Evolutionary conservation across 2,888 invertebrate species (phyloP), one percentile per base, ranked within the genome.

Genomic region (Gisinianus flammeolus): DNA sequence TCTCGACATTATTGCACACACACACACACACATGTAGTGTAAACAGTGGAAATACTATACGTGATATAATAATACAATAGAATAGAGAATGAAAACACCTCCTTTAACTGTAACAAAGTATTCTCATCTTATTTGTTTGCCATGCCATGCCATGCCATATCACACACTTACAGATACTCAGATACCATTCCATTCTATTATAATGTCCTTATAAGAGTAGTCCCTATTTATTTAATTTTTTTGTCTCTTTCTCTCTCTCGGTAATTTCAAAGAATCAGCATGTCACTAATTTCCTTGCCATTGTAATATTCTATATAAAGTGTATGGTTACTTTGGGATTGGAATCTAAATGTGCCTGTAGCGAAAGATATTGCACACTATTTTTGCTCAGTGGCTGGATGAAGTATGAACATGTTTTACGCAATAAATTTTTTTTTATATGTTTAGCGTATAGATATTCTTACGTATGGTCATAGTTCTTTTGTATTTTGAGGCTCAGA

Each of bases 61-160:
- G n/a, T n/a, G n/a, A n/a, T 2, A 44, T 44, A 44, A 44, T 44
- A 44, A 44, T 44, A 44, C 44, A 44, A 44, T 44, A 44, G 16
- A 44, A 44, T 44, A 19, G 44, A 44, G 44, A 44, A 44, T 44
- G 44, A 44, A 44, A 44, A 44, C 44, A 44, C 44, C n/a, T 62
- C 26, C 16, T 62, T 26, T 26, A 62, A 62, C 4, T 62, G 28
- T 62, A 26, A 62, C 62, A 62, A 62, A 62, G 62, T 24, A 62
- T 62, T 62, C n/a, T n/a, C n/a, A 62, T 62, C 4, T 26, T 26
- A 26, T 58, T 58, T 58, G 12, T 44, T 44, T n/a, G n/a, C n/a
- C n/a, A 44, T 44, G 12, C 19, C 8, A 44, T 44, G 44, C 19
- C n/a, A n/a, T n/a, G n/a, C n/a, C n/a, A n/a, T n/a, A n/a, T n/a